Evolutionary conservation across 2,888 invertebrate genomes (phyloP), one percentile per base, ranked within the genome.

Genomic region (Cantharis rustica): DNA sequence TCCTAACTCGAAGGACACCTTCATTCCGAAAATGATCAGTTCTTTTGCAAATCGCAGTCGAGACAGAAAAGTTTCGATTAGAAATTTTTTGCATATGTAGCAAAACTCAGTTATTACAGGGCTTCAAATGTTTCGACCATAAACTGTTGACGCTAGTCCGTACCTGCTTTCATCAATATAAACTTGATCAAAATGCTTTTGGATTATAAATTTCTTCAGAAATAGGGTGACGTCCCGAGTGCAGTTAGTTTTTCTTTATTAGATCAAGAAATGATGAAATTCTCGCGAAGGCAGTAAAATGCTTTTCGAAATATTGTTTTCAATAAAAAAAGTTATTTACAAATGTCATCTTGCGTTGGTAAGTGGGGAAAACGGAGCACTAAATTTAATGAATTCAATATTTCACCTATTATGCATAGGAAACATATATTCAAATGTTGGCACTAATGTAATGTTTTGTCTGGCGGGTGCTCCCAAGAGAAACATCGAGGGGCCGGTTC

Each of bases 381-480:
- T 66, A 66, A 66, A 66, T 66, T 66, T 66, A 66, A 66, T 69
- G 31, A 69, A 69, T 69, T 69, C 69, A 26, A 31, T 69, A 31
- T 69, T 26, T 26, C 26, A 31, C 69, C 69, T 69, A 31, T 69
- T 69, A 31, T 26, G 15, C 31, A 69, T 68, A 77, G 83, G 84
- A 81, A 81, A 81, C 76, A 76, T 76, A 76, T 74, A 75, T 78
- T 68, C 63, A 72, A 74, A 62, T 72, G 76, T 86, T 86, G 85
- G 82, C 85, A 83, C 84, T 86, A 86, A 86, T 86, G 86, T 86
- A 86, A 85, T 86, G 86, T 86, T 86, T 86, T 86, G 86, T 86
- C 86, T 86, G 84, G 84, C 84, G 83, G 81, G 79, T 80, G 82
- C 79, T 85, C 86, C 83, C 85, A 75, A 75, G 84, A 84, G 86